These are phyloP conservation scores for Lordiphosa clarofinis DNA, from an alignment of 1,140 invertebrate genomes.

Conservation along the genomic window DNA sequence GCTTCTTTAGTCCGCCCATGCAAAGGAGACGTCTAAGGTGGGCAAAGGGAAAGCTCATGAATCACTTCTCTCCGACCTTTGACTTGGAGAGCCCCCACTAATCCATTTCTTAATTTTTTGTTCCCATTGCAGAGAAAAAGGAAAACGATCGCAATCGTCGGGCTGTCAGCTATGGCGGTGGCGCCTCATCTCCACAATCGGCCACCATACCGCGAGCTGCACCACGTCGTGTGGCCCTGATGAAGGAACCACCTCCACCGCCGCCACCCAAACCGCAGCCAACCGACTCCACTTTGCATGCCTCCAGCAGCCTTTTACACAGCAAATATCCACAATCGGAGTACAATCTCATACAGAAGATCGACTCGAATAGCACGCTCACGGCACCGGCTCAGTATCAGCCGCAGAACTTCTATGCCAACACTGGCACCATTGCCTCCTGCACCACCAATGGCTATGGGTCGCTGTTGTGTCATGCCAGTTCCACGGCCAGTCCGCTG, in stretches of 20 bases:
- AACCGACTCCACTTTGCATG: constrained; percentile 52
- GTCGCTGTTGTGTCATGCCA: constrained; percentile 69
- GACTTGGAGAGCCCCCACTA: background rate
- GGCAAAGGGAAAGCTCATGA: constrained; percentile 7
- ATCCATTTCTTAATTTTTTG: background rate
- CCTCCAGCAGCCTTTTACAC: constrained; percentile 42
- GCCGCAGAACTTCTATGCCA: constrained; percentile 73
- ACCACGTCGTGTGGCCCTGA: constrained; percentile 67
- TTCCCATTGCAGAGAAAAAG: constrained; percentile 64
- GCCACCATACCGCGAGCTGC: constrained; percentile 72
- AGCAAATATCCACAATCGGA: constrained; percentile 77
- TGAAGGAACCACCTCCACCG: constrained; percentile 77
- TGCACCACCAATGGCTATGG: constrained; percentile 62
- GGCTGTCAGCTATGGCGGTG: constrained; percentile 67
- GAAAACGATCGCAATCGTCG: constrained; percentile 77
- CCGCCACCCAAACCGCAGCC: constrained; percentile 71
- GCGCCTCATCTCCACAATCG: constrained; percentile 40
- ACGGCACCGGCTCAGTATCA: constrained; percentile 71
- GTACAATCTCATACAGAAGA: constrained; percentile 76
- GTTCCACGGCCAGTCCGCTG: constrained; percentile 67
- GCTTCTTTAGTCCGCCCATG: constrained; percentile 72
- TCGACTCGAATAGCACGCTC: constrained; percentile 68
- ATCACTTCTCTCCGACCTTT: no score
- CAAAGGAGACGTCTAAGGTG: constrained; percentile 62
- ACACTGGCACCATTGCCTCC: constrained; percentile 55